Evolutionary conservation across 2,113 vertebrate genomes (phyloP).

Genomic region (Alethe diademata): DNA sequence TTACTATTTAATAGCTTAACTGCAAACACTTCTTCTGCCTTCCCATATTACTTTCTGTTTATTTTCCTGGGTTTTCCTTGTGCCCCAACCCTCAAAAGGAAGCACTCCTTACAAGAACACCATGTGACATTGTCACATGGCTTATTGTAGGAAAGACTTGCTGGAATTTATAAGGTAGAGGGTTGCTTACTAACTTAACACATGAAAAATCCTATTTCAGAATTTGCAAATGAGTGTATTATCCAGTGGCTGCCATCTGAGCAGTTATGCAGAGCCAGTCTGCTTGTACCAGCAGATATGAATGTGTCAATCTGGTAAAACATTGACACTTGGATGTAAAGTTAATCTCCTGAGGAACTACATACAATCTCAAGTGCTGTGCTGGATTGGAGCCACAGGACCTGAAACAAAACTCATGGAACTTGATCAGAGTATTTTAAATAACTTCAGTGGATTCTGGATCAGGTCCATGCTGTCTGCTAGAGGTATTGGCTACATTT

Average conservation of each 20-base stretch:
- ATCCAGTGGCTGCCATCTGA: background rate
- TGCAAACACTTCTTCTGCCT: background rate
- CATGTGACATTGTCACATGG: background rate
- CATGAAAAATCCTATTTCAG: background rate
- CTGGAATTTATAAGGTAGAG: background rate
- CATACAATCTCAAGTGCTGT: background rate
- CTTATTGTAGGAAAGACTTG: background rate
- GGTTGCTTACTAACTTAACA: background rate
- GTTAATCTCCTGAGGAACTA: slow-evolving; percentile 31
- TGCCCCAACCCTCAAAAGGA: background rate
- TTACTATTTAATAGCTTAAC: background rate
- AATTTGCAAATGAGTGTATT: background rate
- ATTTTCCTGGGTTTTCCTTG: background rate
- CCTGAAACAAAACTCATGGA: slow-evolving; percentile 48
- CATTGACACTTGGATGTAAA: background rate
- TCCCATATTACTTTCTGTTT: background rate
- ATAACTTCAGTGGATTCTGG: slow-evolving; percentile 57
- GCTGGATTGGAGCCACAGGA: slow-evolving; percentile 30
- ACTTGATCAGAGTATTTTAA: slow-evolving; percentile 57
- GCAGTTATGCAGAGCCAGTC: background rate
- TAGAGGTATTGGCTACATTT: slow-evolving; percentile 59
- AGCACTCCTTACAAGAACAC: background rate
- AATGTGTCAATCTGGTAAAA: background rate
- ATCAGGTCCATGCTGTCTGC: slow-evolving; percentile 52
- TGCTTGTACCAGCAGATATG: background rate